Evolutionary conservation across 2,113 vertebrate species (phyloP).

Genomic region (human): GRCh38 chr18:71401501-71402000

Average conservation of each 20-base stretch:
- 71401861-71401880: neutral
- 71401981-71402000: neutral
- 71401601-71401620: neutral
- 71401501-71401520: neutral
- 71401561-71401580: neutral
- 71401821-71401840: neutral
- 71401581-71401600: neutral
- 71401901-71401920: neutral
- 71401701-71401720: rapidly evolving
- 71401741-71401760: no score
- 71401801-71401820: rapidly evolving
- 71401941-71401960: no score
- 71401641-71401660: no score
- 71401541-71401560: neutral
- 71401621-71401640: neutral
- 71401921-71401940: neutral
- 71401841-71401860: neutral
- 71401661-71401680: rapidly evolving
- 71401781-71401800: neutral
- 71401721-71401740: neutral
- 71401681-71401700: rapidly evolving
- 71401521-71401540: neutral
- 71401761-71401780: neutral
- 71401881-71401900: neutral
- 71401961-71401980: rapidly evolving